These are phyloP conservation scores for Drosophila atripex DNA, from an alignment of 2,888 invertebrate species.

Conservation along the genomic window DNA sequence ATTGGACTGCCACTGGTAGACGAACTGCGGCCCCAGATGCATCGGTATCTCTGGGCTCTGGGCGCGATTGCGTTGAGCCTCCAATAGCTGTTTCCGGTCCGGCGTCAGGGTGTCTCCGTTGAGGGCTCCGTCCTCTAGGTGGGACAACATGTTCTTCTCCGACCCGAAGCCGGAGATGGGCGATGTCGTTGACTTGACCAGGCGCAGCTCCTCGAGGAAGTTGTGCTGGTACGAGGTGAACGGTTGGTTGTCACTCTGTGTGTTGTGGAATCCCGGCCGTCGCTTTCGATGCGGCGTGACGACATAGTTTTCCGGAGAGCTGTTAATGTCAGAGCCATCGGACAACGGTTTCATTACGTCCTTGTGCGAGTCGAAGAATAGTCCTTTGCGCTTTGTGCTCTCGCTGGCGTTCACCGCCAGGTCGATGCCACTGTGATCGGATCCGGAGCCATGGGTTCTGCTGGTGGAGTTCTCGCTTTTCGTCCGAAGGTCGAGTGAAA, in stretches of 20 bases:
- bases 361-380: slow-evolving; percentile 85
- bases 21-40: slow-evolving; percentile 85
- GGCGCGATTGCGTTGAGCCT: slow-evolving; percentile 84
- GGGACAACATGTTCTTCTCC: slow-evolving; percentile 79
- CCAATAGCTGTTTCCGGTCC: slow-evolving; percentile 75
- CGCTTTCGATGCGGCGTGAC: slow-evolving; percentile 94
- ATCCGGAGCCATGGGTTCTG: slow-evolving; percentile 48
- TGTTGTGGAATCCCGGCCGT: slow-evolving; percentile 93
- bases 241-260: slow-evolving; percentile 93
- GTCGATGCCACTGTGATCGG: slow-evolving; percentile 55
- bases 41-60: slow-evolving; percentile 87
- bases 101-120: slow-evolving; percentile 80
- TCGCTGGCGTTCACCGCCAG: slow-evolving; percentile 55
- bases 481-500: slow-evolving; percentile 87
- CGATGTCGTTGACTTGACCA: slow-evolving; percentile 88
- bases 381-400: slow-evolving; percentile 75
- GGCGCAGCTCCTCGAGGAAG: slow-evolving; percentile 89
- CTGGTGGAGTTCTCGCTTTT: slow-evolving; percentile 84
- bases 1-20: slow-evolving; percentile 83
- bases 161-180: slow-evolving; percentile 87
- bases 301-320: slow-evolving; percentile 92
- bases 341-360: slow-evolving; percentile 86
- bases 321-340: slow-evolving; percentile 89
- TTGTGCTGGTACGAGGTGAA: slow-evolving; percentile 93
- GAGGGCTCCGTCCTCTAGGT: slow-evolving; percentile 76